These are phyloP conservation scores for Gallinago stenura DNA, from an alignment of 2,797 vertebrate genomes.

Conservation along the genomic window DNA sequence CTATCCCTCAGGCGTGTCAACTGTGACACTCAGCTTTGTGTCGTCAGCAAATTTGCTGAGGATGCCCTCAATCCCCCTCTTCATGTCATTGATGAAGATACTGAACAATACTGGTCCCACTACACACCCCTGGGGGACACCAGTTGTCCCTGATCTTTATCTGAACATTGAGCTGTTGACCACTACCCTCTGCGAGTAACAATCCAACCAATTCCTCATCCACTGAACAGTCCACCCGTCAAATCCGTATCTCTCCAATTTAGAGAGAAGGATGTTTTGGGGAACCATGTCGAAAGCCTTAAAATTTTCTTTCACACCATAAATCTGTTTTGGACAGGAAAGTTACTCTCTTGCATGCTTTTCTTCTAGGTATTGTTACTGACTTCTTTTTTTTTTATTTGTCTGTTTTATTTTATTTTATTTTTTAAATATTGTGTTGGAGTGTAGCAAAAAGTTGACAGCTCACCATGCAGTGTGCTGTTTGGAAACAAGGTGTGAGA, in stretches of 20 bases:
- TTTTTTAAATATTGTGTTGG: fast-evolving
- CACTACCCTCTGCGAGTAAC: background rate
- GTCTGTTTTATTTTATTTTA: background rate
- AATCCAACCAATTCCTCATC: background rate
- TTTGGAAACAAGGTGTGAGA: background rate
- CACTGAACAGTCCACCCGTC: background rate
- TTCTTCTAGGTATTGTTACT: background rate
- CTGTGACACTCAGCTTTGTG: background rate
- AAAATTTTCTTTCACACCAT: background rate
- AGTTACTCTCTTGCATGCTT: background rate
- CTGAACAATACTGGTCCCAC: background rate
- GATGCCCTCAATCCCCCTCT: background rate
- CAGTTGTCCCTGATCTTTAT: background rate
- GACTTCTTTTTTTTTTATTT: background rate
- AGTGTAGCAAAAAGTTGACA: background rate
- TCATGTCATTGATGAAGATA: background rate
- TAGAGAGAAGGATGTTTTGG: background rate
- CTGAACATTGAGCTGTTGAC: background rate
- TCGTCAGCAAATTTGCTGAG: background rate
- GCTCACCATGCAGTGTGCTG: fast-evolving
- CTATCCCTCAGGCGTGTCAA: background rate
- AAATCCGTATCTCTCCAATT: background rate
- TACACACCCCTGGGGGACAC: background rate
- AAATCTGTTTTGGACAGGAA: background rate
- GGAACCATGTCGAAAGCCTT: background rate